Evolutionary conservation across 2,888 invertebrate genomes (phyloP).

Genomic region (Nomada hirtipes): DNA sequence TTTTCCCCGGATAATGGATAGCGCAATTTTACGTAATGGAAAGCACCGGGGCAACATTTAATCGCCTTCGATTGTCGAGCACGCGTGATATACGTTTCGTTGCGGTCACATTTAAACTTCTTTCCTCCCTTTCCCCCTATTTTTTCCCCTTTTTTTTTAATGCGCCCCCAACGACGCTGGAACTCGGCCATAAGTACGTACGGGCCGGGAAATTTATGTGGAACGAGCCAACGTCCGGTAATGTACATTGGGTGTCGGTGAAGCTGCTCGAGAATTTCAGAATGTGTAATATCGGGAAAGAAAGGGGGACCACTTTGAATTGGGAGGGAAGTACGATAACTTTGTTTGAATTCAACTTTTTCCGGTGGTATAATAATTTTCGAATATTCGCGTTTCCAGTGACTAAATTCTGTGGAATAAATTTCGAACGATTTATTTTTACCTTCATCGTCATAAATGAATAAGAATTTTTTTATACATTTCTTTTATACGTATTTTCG

Average conservation of each 20-base stretch:
- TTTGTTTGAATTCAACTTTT: too few species aligned
- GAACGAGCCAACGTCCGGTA: constrained; percentile 4
- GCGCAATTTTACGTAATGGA: constrained; percentile 73
- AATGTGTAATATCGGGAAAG: neutral
- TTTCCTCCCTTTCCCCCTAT: neutral
- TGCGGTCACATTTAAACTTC: constrained; percentile 41
- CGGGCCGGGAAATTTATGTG: constrained; percentile 3
- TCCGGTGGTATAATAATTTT: too few species aligned
- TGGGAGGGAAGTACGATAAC: too few species aligned
- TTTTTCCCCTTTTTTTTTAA: constrained; percentile 13
- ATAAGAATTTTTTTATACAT: too few species aligned
- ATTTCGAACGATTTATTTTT: too few species aligned
- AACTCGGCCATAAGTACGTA: constrained; percentile 37
- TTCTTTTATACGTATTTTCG: too few species aligned
- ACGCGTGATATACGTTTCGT: constrained; percentile 53
- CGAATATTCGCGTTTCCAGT: too few species aligned
- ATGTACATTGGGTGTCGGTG: neutral
- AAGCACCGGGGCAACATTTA: constrained; percentile 59
- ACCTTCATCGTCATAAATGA: too few species aligned
- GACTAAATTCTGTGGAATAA: too few species aligned
- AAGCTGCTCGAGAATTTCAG: neutral
- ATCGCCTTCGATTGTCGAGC: constrained; percentile 55
- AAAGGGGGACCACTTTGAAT: neutral
- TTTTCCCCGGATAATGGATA: constrained; percentile 53
- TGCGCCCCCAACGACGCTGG: constrained; percentile 24